phyloP scores from a whole-genome alignment of 2,888 invertebrate species.

The Cartodere bifasciata region DNA sequence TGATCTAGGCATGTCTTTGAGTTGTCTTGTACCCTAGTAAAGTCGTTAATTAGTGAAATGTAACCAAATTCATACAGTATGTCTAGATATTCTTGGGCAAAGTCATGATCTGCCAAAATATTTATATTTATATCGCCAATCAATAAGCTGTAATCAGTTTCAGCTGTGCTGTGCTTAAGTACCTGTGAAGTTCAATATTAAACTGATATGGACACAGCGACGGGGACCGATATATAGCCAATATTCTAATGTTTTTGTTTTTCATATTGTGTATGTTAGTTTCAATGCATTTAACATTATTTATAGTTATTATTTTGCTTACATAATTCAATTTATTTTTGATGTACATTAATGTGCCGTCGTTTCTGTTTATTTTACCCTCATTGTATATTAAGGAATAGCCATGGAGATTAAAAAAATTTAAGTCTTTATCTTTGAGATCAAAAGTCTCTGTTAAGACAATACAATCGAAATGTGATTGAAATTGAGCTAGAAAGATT shows the following conservation, averaged over 20 bases:
- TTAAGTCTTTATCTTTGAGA: background rate
- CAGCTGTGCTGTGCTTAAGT: too few relatives aligned
- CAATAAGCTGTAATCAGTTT: background rate
- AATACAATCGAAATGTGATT: constrained; percentile 3
- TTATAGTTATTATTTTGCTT: constrained; percentile 2
- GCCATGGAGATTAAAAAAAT: background rate
- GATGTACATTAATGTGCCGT: constrained; percentile 2
- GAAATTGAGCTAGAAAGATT: constrained; percentile 1
- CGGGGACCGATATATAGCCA: constrained; percentile 2
- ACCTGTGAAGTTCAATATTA: background rate
- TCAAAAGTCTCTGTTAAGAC: constrained; percentile 4
- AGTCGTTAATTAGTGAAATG: constrained; percentile 3
- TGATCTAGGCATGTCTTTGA: constrained; percentile 3
- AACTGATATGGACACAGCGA: background rate
- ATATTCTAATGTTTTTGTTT: background rate
- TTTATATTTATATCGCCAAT: constrained; percentile 7
- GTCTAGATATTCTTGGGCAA: constrained; percentile 2
- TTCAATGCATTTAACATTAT: too few relatives aligned
- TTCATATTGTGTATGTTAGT: too few relatives aligned
- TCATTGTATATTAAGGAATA: constrained; percentile 2
- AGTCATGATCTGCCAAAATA: background rate
- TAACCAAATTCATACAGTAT: constrained; percentile 3
- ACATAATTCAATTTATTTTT: constrained; percentile 3
- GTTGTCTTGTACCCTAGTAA: background rate
- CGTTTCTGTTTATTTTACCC: constrained; percentile 3